Evolutionary conservation across 2,888 invertebrate species (phyloP).

Genomic region (Nasonia oneida): DNA sequence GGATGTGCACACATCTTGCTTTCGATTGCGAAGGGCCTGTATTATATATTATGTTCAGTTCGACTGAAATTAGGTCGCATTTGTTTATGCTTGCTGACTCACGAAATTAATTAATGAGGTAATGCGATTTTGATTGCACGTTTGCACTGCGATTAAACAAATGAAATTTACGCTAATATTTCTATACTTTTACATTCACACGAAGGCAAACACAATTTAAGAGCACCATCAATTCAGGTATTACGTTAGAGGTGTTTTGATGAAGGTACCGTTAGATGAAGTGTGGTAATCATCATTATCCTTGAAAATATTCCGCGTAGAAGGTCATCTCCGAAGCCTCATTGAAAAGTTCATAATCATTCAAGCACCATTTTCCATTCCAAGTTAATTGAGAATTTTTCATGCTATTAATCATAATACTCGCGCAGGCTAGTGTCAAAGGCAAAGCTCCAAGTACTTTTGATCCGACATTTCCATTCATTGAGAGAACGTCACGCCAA

Average conservation of each 20-base stretch:
- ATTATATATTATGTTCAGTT: neutral
- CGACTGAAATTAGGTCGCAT: slow-evolving; percentile 1
- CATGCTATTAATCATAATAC: neutral
- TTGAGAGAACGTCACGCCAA: neutral
- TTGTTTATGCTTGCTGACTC: neutral
- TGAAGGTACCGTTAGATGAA: neutral
- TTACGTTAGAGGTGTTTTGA: neutral
- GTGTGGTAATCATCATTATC: neutral
- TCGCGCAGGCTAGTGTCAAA: neutral
- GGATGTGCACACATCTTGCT: neutral
- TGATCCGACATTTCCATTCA: no score
- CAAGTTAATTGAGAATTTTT: neutral
- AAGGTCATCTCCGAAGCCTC: neutral
- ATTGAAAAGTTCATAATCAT: neutral
- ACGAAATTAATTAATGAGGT: neutral
- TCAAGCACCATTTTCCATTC: neutral
- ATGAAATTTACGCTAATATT: neutral
- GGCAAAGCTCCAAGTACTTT: neutral
- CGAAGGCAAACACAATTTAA: no score
- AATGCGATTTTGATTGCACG: neutral
- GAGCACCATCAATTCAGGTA: neutral
- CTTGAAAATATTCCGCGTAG: neutral
- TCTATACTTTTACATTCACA: no score
- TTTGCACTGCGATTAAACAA: neutral
- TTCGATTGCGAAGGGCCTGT: neutral